Evolutionary conservation across 30 jellyfish, hydroid and myxozoan species (phyloP).

Genomic region (Aurelia coerulea): DNA sequence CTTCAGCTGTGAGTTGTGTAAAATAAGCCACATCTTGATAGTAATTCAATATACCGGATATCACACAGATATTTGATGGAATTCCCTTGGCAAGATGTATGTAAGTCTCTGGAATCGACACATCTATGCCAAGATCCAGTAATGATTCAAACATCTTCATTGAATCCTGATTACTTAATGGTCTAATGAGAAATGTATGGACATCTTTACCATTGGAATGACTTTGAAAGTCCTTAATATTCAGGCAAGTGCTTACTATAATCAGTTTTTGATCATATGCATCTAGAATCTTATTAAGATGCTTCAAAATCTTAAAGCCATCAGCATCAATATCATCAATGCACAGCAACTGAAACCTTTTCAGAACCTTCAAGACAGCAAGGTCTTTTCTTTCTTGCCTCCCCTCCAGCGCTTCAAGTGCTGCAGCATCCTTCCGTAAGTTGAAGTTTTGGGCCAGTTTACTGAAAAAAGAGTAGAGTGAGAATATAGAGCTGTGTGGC

Average conservation of each 20-base stretch:
- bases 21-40: background rate
- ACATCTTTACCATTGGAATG: background rate
- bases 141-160: background rate
- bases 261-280: background rate
- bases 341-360: slow-evolving; percentile 1
- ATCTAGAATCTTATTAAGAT: background rate
- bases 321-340: slow-evolving; percentile 53
- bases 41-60: background rate
- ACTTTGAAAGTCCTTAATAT: background rate
- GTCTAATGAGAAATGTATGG: background rate
- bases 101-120: slow-evolving; percentile 2
- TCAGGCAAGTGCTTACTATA: slow-evolving; percentile 1
- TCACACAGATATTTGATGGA: slow-evolving; percentile 3
- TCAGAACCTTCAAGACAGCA: slow-evolving; percentile 26
- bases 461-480: slow-evolving; percentile 26
- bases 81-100: background rate
- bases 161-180: background rate
- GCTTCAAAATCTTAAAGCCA: slow-evolving; percentile 19
- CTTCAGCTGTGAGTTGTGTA: background rate
- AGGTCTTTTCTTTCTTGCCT: slow-evolving; percentile 15
- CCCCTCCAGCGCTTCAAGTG: slow-evolving; percentile 39
- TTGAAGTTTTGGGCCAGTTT: slow-evolving; percentile 16
- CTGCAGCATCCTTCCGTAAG: slow-evolving; percentile 40
- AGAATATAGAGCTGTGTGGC: slow-evolving; percentile 18
- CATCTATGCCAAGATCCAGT: background rate